A percentile compares a stretch with the other conserved stretches of the same genome.
phyloP scores from a whole-genome alignment of 2,113 vertebrate species.

The Stercorarius parasiticus region DNA sequence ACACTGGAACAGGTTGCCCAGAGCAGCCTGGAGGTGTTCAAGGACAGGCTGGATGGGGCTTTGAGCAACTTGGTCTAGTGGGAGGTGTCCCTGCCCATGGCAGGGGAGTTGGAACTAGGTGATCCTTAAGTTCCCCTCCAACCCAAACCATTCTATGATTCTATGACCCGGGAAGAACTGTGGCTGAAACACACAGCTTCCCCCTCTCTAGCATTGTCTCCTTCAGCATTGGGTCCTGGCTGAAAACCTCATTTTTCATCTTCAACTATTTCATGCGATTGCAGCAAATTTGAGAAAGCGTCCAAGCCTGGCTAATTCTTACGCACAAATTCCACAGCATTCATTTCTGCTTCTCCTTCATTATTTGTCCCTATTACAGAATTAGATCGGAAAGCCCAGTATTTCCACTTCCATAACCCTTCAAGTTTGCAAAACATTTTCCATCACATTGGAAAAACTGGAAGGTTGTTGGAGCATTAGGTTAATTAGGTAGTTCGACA shows the following conservation, averaged over 20 bases:
- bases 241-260: background rate
- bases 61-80: background rate
- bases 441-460: background rate
- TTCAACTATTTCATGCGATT: background rate
- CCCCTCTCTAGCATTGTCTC: background rate
- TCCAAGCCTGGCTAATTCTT: background rate
- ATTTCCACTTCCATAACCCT: background rate
- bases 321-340: background rate
- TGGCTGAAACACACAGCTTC: background rate
- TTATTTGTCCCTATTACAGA: background rate
- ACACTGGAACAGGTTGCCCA: background rate
- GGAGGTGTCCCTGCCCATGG: background rate
- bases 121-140: background rate
- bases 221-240: background rate
- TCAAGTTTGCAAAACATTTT: background rate
- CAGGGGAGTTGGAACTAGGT: background rate
- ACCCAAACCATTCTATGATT: background rate
- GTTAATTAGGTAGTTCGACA: background rate
- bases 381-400: background rate
- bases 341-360: background rate
- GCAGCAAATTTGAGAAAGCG: background rate
- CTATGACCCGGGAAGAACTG: background rate
- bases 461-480: background rate
- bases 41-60: background rate
- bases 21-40: background rate